These are phyloP conservation scores for Pseudococcus jackbeardsleyi DNA, from an alignment of 2,888 invertebrate species.

Conservation along the genomic window DNA sequence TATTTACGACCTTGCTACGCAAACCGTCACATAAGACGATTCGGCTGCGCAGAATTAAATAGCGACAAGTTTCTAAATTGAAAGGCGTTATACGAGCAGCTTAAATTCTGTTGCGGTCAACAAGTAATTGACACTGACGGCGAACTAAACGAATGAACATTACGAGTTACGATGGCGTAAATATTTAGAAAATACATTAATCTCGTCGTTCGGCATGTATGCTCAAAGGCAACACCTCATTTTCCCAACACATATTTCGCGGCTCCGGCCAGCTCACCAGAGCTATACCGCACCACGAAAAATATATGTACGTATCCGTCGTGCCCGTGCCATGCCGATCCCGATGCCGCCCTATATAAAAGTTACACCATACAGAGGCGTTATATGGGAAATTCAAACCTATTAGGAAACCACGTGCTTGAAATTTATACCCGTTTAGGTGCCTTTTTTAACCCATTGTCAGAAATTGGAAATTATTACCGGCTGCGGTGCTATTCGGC, in stretches of 20 bases:
- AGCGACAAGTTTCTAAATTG: slow-evolving; percentile 23
- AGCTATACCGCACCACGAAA: neutral
- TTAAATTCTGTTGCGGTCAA: slow-evolving; percentile 48
- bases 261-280: neutral
- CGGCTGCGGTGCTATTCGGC: neutral
- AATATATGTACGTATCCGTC: slow-evolving; percentile 30
- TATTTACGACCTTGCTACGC: slow-evolving; percentile 3
- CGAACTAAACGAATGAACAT: slow-evolving; percentile 30
- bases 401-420: slow-evolving; percentile 37
- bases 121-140: slow-evolving; percentile 46
- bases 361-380: neutral
- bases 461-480: slow-evolving; percentile 40
- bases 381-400: slow-evolving; percentile 19
- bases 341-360: neutral
- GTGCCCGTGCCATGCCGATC: neutral
- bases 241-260: slow-evolving; percentile 4
- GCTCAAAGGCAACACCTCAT: slow-evolving; percentile 37
- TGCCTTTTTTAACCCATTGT: slow-evolving; percentile 24
- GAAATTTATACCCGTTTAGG: slow-evolving; percentile 25
- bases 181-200: slow-evolving; percentile 40
- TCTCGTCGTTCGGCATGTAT: slow-evolving; percentile 22
- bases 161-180: slow-evolving; percentile 30
- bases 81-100: slow-evolving; percentile 43
- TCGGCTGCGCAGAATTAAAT: slow-evolving; percentile 31
- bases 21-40: slow-evolving; percentile 5